Percentiles rank a stretch among this genome's conserved stretches.
phyloP scores from a whole-genome alignment of 2,797 vertebrate genomes.

The Channallabes apus region DNA sequence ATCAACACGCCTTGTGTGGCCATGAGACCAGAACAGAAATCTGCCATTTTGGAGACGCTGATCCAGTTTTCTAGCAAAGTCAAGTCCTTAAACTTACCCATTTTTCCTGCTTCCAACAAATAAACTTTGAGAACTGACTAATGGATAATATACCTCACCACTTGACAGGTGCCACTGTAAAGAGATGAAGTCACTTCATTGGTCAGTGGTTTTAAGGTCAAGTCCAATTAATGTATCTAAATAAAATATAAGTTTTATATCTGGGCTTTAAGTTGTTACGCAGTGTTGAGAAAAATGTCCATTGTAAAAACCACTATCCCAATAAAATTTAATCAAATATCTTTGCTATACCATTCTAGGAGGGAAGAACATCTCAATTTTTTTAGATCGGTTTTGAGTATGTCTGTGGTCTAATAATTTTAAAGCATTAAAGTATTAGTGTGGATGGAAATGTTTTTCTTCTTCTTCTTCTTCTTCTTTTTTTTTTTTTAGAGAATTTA shows the following conservation, averaged over 20 bases:
- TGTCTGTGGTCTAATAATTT: not conserved
- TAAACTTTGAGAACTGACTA: too few relatives aligned
- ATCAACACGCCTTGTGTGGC: too few relatives aligned
- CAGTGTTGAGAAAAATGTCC: not conserved
- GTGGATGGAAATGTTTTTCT: not conserved
- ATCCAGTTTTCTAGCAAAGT: too few relatives aligned
- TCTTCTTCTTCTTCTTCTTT: not conserved
- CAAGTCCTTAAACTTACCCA: too few relatives aligned
- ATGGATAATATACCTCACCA: too few relatives aligned
- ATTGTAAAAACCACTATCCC: not conserved
- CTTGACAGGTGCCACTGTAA: not conserved
- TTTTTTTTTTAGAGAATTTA: not conserved
- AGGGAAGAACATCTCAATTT: not conserved
- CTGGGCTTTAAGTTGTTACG: not conserved
- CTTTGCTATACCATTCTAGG: not conserved
- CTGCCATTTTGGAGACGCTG: too few relatives aligned
- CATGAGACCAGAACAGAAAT: too few relatives aligned
- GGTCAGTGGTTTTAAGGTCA: too few relatives aligned
- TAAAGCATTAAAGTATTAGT: slow-evolving; percentile 11
- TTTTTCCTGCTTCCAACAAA: too few relatives aligned
- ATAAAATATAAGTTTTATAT: not conserved
- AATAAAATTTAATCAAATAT: not conserved
- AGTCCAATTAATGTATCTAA: not conserved
- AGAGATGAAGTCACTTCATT: too few relatives aligned
- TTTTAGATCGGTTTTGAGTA: not conserved